A percentile compares a stretch with the other conserved stretches of the same genome.
phyloP scores from a whole-genome alignment of 2,888 invertebrate species.

The Andrena bicolor region DNA sequence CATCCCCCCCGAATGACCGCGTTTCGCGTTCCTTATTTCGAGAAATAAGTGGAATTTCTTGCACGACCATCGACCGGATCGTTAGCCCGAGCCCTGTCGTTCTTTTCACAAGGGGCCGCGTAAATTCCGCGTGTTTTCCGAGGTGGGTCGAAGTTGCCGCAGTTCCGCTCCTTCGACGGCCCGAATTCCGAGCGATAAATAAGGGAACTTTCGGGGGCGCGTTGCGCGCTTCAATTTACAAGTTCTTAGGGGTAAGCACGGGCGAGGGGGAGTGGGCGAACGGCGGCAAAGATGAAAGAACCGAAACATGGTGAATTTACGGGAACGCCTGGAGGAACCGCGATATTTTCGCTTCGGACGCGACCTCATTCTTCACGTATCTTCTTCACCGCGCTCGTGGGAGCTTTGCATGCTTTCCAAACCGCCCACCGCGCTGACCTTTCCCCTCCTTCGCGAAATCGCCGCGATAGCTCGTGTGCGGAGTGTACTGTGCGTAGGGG shows the following conservation, averaged over 20 bases:
- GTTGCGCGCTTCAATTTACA: conserved; percentile 54
- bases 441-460: not conserved
- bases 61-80: conserved; percentile 4
- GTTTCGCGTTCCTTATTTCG: conserved; percentile 6
- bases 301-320: conserved; percentile 55
- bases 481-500: not conserved
- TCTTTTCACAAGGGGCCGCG: conserved; percentile 21
- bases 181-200: conserved; percentile 40
- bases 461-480: not conserved
- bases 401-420: not conserved
- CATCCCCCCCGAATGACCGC: not conserved
- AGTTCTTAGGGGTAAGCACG: conserved; percentile 44
- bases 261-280: conserved; percentile 7
- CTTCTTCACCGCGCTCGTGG: not conserved
- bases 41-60: conserved; percentile 18
- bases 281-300: conserved; percentile 53
- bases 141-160: conserved; percentile 29
- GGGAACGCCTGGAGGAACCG: conserved; percentile 21
- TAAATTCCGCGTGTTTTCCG: conserved; percentile 41
- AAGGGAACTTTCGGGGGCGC: conserved; percentile 29
- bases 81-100: conserved; percentile 23
- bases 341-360: conserved; percentile 14
- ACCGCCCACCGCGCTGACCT: conserved; percentile 3
- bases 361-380: conserved; percentile 63
- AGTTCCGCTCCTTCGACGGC: conserved; percentile 36